A percentile compares a stretch with the other conserved stretches of the same genome.
phyloP scores from a whole-genome alignment of 2,113 vertebrate species.

The Herpetotheres cachinnans region DNA sequence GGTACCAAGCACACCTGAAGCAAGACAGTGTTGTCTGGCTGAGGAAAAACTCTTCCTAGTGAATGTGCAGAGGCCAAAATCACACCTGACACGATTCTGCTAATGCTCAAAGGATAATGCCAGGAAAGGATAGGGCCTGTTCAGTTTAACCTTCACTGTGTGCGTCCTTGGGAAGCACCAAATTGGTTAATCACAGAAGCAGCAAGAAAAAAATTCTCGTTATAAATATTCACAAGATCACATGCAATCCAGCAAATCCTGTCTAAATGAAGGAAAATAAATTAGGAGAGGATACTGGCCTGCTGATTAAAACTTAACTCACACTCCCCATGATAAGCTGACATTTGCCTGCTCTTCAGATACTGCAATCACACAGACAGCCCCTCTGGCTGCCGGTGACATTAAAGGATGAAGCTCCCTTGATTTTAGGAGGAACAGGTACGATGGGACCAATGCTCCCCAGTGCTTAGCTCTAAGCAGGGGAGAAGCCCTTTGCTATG shows the following conservation, averaged over 20 bases:
- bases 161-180: neutral
- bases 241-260: neutral
- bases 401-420: neutral
- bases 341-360: slow-evolving; percentile 8
- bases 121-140: neutral
- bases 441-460: accelerated
- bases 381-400: neutral
- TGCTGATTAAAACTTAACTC: slow-evolving; percentile 26
- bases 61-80: neutral
- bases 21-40: neutral
- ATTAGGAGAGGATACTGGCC: neutral
- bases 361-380: neutral
- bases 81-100: neutral
- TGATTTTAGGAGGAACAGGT: neutral
- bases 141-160: neutral
- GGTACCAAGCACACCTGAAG: neutral
- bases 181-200: neutral
- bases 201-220: neutral
- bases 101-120: neutral
- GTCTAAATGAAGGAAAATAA: slow-evolving; percentile 17
- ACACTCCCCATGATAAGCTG: neutral
- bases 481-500: neutral
- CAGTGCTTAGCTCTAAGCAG: accelerated
- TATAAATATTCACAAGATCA: slow-evolving; percentile 40
- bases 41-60: neutral